Evolutionary conservation across 2,797 vertebrate species (phyloP).

Genomic region (Atherinosoma microstoma): DNA sequence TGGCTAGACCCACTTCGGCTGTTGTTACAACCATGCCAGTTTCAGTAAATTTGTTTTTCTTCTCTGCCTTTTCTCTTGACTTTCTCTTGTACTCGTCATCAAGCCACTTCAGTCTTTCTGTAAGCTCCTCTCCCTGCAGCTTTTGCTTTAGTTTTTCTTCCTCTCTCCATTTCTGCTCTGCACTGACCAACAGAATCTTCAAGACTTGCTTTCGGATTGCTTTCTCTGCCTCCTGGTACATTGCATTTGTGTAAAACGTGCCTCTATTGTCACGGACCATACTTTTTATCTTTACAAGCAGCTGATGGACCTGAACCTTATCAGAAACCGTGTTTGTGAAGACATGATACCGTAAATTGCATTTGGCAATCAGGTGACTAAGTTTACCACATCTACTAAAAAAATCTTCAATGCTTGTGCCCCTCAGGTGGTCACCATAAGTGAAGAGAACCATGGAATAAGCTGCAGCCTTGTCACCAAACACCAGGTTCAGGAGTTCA

Average conservation of each 20-base stretch:
- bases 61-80: conserved; percentile 41
- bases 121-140: conserved; percentile 9
- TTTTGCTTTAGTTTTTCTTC: conserved; percentile 16
- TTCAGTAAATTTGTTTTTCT: conserved; percentile 30
- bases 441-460: conserved; percentile 54
- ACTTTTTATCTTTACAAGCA: conserved; percentile 34
- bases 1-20: not conserved
- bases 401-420: conserved; percentile 19
- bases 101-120: not conserved
- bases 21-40: not conserved
- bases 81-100: not conserved
- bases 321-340: conserved; percentile 22
- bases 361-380: conserved; percentile 10
- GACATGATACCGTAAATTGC: conserved; percentile 36
- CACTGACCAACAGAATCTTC: not conserved
- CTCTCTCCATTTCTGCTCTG: not conserved
- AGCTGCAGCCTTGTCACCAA: conserved; percentile 22
- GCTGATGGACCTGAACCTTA: conserved; percentile 1
- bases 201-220: conserved; percentile 11
- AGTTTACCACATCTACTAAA: conserved; percentile 7
- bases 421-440: conserved; percentile 23
- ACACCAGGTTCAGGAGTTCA: conserved; percentile 43
- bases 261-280: conserved; percentile 37
- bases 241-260: conserved; percentile 40
- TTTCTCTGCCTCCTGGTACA: conserved; percentile 45